Evolutionary conservation across 1,140 invertebrate genomes (phyloP).

Genomic region (Anastrepha ludens): DNA sequence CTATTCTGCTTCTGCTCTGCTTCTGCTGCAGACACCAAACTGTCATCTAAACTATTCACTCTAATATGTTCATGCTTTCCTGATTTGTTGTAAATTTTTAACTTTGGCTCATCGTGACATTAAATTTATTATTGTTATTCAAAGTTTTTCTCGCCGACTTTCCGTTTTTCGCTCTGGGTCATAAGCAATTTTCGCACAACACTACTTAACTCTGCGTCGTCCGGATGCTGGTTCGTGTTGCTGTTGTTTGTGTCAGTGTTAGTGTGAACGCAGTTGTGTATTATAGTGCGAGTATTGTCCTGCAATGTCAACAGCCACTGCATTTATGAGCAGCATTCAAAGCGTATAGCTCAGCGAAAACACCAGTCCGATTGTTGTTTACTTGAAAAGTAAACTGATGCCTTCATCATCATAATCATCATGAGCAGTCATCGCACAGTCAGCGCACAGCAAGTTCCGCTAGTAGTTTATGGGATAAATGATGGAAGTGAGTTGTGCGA

Average conservation of each 20-base stretch:
- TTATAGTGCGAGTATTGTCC: background rate
- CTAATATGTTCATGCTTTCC: background rate
- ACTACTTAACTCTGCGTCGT: background rate
- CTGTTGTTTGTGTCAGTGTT: background rate
- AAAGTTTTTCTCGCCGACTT: background rate
- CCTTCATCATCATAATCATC: background rate
- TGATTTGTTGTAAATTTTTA: slow-evolving; percentile 21
- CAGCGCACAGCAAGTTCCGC: background rate
- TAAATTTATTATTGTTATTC: slow-evolving; percentile 43
- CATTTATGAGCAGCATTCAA: background rate
- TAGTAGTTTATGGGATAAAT: background rate
- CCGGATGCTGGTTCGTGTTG: background rate
- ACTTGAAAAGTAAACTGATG: background rate
- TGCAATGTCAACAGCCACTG: background rate
- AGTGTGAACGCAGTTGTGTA: background rate
- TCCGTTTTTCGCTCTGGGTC: background rate
- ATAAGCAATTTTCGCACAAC: slow-evolving; percentile 8
- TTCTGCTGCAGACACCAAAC: background rate
- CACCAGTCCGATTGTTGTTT: slow-evolving; percentile 13
- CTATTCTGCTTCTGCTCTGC: background rate
- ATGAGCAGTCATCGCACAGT: background rate
- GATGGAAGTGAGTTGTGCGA: background rate
- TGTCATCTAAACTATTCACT: background rate
- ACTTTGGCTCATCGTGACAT: slow-evolving; percentile 10
- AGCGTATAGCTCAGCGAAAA: background rate